phyloP scores from a whole-genome alignment of 2,113 vertebrate genomes.

The Globicephala melas region DNA sequence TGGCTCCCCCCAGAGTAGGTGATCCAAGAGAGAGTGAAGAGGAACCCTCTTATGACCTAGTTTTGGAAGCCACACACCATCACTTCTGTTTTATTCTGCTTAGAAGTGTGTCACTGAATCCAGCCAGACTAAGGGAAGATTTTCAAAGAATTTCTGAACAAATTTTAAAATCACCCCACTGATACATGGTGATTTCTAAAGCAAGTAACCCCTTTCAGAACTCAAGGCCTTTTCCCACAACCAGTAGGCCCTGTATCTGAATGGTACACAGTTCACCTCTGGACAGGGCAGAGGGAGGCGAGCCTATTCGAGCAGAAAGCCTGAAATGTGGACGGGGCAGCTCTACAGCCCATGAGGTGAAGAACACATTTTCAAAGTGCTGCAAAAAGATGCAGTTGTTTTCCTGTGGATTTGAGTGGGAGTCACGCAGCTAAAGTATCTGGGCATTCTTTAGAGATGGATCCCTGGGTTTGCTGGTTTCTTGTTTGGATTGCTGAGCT shows the following conservation, averaged over 20 bases:
- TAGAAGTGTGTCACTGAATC: background rate
- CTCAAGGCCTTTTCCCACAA: background rate
- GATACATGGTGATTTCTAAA: background rate
- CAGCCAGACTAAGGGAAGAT: background rate
- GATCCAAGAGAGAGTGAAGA: background rate
- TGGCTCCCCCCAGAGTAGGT: background rate
- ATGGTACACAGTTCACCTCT: background rate
- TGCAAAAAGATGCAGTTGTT: background rate
- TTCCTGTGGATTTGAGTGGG: background rate
- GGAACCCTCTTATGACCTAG: background rate
- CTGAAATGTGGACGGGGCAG: background rate
- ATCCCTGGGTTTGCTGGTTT: background rate
- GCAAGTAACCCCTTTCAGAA: background rate
- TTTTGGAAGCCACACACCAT: background rate
- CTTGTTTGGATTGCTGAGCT: background rate
- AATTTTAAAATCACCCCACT: background rate
- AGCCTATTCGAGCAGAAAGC: background rate
- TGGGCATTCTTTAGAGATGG: background rate
- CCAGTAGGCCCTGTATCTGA: background rate
- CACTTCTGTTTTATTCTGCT: background rate
- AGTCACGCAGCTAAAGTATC: background rate
- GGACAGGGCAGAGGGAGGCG: background rate
- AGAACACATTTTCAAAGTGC: background rate
- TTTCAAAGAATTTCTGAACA: conserved; percentile 2
- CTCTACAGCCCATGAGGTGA: background rate